These are phyloP conservation scores for Urocynchramus pylzowi DNA, from an alignment of 2,113 vertebrate species.

Conservation along the genomic window DNA sequence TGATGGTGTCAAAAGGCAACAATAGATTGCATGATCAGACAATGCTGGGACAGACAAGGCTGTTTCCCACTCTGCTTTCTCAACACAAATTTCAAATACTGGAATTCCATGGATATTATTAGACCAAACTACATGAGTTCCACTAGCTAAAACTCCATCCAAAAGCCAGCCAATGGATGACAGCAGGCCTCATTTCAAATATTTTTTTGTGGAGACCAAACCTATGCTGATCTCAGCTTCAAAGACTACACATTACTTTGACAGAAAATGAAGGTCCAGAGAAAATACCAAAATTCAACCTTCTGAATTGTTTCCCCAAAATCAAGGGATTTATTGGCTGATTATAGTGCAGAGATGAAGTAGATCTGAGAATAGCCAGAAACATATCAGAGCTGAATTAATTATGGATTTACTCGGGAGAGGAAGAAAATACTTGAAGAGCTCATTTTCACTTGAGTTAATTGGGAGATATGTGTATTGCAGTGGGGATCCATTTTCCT, in stretches of 20 bases:
- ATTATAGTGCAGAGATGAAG: background rate
- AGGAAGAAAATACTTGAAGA: background rate
- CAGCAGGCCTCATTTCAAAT: background rate
- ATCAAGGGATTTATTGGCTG: background rate
- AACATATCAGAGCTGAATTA: background rate
- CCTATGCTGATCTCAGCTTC: background rate
- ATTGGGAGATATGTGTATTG: background rate
- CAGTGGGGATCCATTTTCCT: background rate
- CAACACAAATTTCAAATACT: background rate
- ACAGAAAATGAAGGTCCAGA: background rate
- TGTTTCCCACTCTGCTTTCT: background rate
- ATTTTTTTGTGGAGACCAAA: background rate
- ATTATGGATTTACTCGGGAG: background rate
- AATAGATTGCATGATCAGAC: background rate
- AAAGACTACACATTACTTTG: background rate
- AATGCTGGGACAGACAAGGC: background rate
- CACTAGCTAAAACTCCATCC: background rate
- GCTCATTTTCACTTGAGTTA: background rate
- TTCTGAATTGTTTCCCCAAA: background rate
- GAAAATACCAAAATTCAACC: background rate
- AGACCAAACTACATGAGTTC: background rate
- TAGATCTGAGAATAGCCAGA: background rate
- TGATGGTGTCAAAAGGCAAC: background rate
- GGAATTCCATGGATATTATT: background rate
- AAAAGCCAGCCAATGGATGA: background rate